Evolutionary conservation across 2,113 vertebrate species (phyloP).

Genomic region (Bubo blakistoni): DNA sequence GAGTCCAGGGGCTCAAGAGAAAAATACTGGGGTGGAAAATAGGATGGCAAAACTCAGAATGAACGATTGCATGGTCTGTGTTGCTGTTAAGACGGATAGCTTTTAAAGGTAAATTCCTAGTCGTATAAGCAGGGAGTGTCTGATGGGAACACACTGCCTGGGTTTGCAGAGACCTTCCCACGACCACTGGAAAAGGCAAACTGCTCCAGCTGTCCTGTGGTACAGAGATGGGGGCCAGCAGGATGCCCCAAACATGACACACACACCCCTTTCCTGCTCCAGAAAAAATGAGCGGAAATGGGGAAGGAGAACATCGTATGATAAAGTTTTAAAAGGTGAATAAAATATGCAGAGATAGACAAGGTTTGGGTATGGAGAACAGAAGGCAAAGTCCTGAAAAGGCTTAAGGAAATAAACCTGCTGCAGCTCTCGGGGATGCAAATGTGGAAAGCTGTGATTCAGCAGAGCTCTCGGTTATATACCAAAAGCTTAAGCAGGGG

Average conservation of each 20-base stretch:
- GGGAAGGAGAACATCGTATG: no score
- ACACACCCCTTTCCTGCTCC: background rate
- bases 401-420: background rate
- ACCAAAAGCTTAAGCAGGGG: fast-evolving
- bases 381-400: background rate
- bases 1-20: background rate
- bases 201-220: no score
- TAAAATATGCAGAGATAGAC: background rate
- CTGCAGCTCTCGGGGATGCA: fast-evolving
- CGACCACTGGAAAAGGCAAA: fast-evolving
- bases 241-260: background rate
- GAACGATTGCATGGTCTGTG: background rate
- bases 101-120: background rate
- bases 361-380: background rate
- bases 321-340: background rate
- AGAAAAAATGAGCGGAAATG: fast-evolving
- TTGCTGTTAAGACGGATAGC: background rate
- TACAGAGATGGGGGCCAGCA: background rate
- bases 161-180: background rate
- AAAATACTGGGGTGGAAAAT: background rate
- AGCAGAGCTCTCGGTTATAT: background rate
- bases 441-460: fast-evolving
- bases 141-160: background rate
- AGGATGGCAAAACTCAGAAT: background rate
- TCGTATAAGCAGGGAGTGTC: fast-evolving